Evolutionary conservation across 1,140 invertebrate species (phyloP), one percentile per base, ranked within the genome.

Genomic region (Steinernema feltiae): DNA sequence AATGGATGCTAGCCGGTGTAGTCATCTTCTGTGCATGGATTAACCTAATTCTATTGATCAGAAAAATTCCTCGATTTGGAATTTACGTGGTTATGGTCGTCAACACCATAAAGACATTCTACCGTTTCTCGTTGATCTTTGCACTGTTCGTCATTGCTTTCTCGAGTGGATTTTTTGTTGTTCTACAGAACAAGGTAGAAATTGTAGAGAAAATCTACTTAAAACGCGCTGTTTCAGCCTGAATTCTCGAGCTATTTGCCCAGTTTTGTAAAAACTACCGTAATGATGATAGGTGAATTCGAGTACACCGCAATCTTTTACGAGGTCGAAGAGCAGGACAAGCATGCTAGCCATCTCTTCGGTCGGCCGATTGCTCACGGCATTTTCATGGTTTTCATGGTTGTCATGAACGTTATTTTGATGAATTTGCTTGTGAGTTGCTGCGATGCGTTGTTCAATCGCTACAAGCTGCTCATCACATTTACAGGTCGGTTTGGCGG

Each of bases 71-170:
- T 1, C 81, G 84, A 41, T 87, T 90, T 74, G 89, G 89, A 35
- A 90, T 90, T 75, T 90, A 89, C 80, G 89, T 90, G 1, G 88
- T 90, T 17, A 90, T 90, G 89, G 89, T 90, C 77, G 88, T 88
- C 0, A 88, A 90, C 78, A 87, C 90, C 69, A 83, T 89, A 1
- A 82, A 84, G 32, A 90, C 89, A 21, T 89, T 90, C 80, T 77
- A 85, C 3, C 87, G 88, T 70, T 89, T 90, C 80, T 89, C 87
- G 69, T 73, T 88, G 0, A 87, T 90, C 35, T 89, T 90, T 79
- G 86, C 87, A 71, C 83, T 90, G 15, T 89, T 90, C 78, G 87
- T 90, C 71, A 81, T 89, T 41, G 89, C 88, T 29, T 90, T 90
- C 82, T 88, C 86, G 15, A 74, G 90, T 1, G 85, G 86, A 30